Conservation (phyloP, 2,113 vertebrate species). For the Choloepus hoffmanni region DNA sequence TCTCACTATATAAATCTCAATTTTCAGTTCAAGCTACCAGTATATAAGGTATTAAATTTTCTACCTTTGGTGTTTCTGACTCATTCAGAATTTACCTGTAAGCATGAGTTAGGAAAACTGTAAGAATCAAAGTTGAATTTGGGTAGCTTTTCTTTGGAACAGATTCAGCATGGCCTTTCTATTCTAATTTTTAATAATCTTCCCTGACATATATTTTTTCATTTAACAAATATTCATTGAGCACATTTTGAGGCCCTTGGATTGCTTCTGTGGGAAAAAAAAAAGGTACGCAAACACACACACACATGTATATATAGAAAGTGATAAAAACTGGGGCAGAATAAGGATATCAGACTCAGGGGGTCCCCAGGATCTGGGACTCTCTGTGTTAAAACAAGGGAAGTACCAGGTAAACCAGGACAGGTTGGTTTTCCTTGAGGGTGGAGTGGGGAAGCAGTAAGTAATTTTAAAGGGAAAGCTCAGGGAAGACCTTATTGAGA, state of each 20-base stretch:
- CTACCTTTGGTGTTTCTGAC: slow-evolving; percentile 43
- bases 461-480: slow-evolving; percentile 22
- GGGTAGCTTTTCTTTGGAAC: background rate
- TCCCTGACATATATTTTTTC: slow-evolving; percentile 42
- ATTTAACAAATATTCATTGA: slow-evolving; percentile 41
- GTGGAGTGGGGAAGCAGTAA: background rate
- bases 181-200: slow-evolving; percentile 65
- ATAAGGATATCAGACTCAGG: background rate
- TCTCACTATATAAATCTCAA: slow-evolving; percentile 69
- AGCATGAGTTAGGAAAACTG: slow-evolving; percentile 35
- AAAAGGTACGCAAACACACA: background rate
- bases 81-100: slow-evolving; percentile 44
- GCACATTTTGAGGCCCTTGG: background rate
- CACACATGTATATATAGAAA: background rate
- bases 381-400: background rate
- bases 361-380: background rate
- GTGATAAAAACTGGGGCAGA: background rate
- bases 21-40: slow-evolving; percentile 49
- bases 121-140: slow-evolving; percentile 71
- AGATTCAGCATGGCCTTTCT: slow-evolving; percentile 58
- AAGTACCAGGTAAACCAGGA: background rate
- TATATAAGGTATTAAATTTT: slow-evolving; percentile 12
- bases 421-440: background rate
- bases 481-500: background rate
- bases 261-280: background rate